phyloP scores from a whole-genome alignment of 2,113 vertebrate genomes.

The Condylura cristata region DNA sequence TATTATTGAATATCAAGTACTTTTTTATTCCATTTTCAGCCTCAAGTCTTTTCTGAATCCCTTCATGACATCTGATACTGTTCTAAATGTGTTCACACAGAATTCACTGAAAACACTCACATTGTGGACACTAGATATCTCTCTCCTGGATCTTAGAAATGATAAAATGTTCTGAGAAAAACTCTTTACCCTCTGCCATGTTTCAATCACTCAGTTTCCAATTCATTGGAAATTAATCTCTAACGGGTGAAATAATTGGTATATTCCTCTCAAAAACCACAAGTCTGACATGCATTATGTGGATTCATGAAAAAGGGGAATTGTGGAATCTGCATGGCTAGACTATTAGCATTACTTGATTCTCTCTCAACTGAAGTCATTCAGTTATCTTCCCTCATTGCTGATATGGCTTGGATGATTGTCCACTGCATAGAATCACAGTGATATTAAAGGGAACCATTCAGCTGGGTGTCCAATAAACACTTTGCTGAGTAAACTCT shows the following conservation, averaged over 20 bases:
- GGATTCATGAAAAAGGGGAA: neutral
- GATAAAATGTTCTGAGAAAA: neutral
- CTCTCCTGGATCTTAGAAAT: neutral
- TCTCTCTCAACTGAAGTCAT: neutral
- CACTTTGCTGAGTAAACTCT: neutral
- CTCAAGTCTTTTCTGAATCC: neutral
- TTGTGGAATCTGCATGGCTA: neutral
- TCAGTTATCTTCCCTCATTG: neutral
- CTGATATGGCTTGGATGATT: neutral
- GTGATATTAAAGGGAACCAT: neutral
- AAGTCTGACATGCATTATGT: neutral
- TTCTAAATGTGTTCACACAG: neutral
- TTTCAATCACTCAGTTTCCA: neutral
- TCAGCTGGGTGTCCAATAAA: neutral
- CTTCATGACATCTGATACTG: neutral
- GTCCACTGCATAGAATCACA: neutral
- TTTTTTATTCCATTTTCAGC: neutral
- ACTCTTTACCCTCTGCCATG: neutral
- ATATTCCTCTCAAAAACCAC: neutral
- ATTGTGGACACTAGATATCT: neutral
- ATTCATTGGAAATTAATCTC: neutral
- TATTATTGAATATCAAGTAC: neutral
- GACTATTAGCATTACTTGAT: neutral
- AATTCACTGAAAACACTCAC: neutral
- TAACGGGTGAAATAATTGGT: neutral